Evolutionary conservation across 2,888 invertebrate genomes (phyloP).

Genomic region (Mallateleia sp.): DNA sequence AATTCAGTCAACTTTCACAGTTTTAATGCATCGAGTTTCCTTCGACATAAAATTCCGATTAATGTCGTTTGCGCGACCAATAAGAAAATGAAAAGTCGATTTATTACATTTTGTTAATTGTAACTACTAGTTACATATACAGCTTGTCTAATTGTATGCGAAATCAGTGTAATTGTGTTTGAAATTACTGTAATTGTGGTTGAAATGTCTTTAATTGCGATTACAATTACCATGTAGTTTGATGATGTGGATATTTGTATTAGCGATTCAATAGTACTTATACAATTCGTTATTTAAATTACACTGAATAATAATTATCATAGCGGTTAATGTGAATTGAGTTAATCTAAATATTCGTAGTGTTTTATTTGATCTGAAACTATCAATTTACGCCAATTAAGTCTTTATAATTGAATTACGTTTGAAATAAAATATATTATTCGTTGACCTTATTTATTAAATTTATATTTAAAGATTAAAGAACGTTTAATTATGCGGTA

Average conservation of each 20-base stretch:
- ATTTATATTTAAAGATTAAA: too few species aligned
- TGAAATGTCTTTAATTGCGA: conserved; percentile 54
- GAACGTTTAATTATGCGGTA: too few species aligned
- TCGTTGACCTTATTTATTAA: too few species aligned
- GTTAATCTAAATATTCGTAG: too few species aligned
- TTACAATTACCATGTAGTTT: conserved; percentile 31
- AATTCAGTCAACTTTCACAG: conserved; percentile 47
- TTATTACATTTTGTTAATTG: conserved; percentile 25
- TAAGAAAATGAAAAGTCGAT: conserved; percentile 19
- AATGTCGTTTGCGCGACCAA: conserved; percentile 15
- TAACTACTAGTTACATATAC: background rate
- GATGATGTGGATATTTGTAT: conserved; percentile 46
- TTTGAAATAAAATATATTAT: too few species aligned
- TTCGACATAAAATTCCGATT: conserved; percentile 31
- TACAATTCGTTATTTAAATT: conserved; percentile 6
- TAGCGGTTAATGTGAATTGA: too few species aligned
- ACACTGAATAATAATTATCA: background rate
- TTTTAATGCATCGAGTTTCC: conserved; percentile 35
- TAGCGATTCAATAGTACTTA: conserved; percentile 11
- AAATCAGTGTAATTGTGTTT: conserved; percentile 43
- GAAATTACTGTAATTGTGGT: conserved; percentile 47
- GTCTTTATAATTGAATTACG: too few species aligned
- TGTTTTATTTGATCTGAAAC: too few species aligned
- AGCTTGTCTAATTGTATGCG: conserved; percentile 25
- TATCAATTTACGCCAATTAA: too few species aligned